Base-by-base conservation (phyloP, 2,888 invertebrate species). In the Hirtodrosophila cameraria region DNA sequence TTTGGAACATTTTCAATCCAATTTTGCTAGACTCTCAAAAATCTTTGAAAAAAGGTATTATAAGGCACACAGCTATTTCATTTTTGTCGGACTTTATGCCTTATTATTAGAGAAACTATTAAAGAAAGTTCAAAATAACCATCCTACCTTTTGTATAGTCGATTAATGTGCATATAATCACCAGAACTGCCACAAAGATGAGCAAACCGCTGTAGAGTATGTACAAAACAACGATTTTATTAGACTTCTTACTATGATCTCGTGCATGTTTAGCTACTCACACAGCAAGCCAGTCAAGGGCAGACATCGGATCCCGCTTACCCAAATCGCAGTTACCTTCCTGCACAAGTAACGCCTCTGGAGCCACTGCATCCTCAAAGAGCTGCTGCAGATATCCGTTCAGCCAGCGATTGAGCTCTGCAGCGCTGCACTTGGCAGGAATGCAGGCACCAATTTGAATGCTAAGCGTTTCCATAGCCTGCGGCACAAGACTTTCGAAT, bases 271-370 rank as follows among this genome's bases (percentile, higher is more conserved):
- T 20, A 20, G 5, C 2, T 18, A 71, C 87, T 75, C 57, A 89
- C 88, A 88, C 57, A 1, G 87, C 83, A 38, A 79, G 69, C 85
- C 87, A 88, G 13, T 89, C 89, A 1, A 88, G 62, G 2, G 50
- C 35, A 1, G 58, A 53, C 43, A 89, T 58, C 0, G 73, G 62
- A 3, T 60, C 31, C 1, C 30, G 15, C 1, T 60, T 16, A 0
- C 28, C 48, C 9, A 54, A 1, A 9, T 41, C 28, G 28, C 59
- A 65, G 13, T 59, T 30, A 2, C 16, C 4, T 8, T 65, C 54
- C 35, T 31, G 50, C 5, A 82, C 70, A 50, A 82, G 3, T 3
- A 31, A 1, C 0, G 38, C 30, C 3, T 52, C 35, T 0, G 52
- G 23, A 8, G 16, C 23, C 7, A 18, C 16, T 3, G 45, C 6